Conservation (phyloP, 1,140 invertebrate genomes). For the Andrena cerasifolii region DNA sequence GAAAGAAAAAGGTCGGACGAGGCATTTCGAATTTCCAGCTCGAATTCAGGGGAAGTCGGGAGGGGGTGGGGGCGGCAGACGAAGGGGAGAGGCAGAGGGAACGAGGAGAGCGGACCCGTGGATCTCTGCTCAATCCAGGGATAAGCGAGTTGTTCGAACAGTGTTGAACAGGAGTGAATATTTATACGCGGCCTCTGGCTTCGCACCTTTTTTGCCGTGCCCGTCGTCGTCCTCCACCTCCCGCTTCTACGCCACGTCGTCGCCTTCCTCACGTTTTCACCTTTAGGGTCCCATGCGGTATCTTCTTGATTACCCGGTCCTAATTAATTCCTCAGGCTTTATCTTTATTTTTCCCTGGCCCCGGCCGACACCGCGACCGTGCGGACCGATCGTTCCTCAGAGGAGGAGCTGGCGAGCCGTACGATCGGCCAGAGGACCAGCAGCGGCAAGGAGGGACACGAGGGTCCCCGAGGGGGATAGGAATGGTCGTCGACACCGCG, state of each 20-base stretch:
- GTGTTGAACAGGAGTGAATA: conserved; percentile 79
- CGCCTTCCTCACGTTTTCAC: conserved; percentile 40
- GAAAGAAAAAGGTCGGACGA: conserved; percentile 53
- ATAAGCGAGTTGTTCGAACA: conserved; percentile 76
- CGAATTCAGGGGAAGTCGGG: conserved; percentile 38
- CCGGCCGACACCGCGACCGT: conserved; percentile 35
- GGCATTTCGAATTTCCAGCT: conserved; percentile 75
- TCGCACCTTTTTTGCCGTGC: conserved; percentile 76
- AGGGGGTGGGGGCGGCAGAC: too few species aligned
- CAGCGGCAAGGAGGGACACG: not conserved
- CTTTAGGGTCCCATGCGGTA: conserved; percentile 65
- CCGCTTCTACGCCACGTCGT: conserved; percentile 31
- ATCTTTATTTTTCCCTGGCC: conserved; percentile 74
- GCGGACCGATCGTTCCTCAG: conserved; percentile 34
- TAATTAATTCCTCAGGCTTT: conserved; percentile 81
- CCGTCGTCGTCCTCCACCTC: conserved; percentile 38
- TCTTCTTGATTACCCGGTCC: conserved; percentile 79
- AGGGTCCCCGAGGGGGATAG: not conserved
- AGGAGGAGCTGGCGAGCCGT: conserved; percentile 16
- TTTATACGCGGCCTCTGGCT: conserved; percentile 76
- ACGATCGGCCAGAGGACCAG: conserved; percentile 23
- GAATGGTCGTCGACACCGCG: conserved; percentile 58
- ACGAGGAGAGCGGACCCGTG: conserved; percentile 38
- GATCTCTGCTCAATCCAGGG: conserved; percentile 72
- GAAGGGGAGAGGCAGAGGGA: not conserved